Base-by-base conservation (phyloP, 2,113 vertebrate species). In the Nyctereutes procyonoides region DNA sequence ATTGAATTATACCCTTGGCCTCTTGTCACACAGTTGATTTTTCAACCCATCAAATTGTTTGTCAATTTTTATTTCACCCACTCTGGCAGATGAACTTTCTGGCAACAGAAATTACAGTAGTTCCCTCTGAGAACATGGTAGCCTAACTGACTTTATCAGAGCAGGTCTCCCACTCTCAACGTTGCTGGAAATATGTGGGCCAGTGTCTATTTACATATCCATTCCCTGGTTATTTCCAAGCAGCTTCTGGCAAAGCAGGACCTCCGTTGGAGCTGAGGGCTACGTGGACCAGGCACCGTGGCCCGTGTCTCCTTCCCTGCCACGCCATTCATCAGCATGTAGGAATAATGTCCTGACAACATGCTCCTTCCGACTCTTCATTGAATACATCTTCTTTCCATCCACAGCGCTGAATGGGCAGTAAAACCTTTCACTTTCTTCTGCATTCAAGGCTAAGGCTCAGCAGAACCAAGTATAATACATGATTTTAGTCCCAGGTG, bases 401-500 rank as follows among this genome's bases (percentile, higher is more conserved):
- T 67, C 74, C 81, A 48, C 71, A 63, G 95, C 77, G 79, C 63
- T 22, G 35, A 81, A 93, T 51, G 65, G 96, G 92, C 81, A 91
- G 81, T 89, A 88, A 95, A 87, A 86, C 85, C 95, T 93, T 85
- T 91, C 88, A 60, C 92, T 97, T 92, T 90, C 38, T 55, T 96
- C 88, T 82, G 69, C 11, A 19, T 93, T 94, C 91, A 94, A 58
- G 82, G 83, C 95, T 43, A 35, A 73, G 81, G 58, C 92, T 91
- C 77, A 13, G 56, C 71, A 88, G 82, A 96, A 90, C 90, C 73
- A 81, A 90, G 89, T 65, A 69, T 91, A 86, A 83, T 92, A 28
- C 80, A 88, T 13, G 85, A 69, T 79, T 94, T 69, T 58, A 80
- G 90, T 97, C 96, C 95, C 95, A 96, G 94, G 97, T 96, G 92